phyloP scores from a whole-genome alignment of 2,797 vertebrate genomes.

The Lepilemur septentrionalis region DNA sequence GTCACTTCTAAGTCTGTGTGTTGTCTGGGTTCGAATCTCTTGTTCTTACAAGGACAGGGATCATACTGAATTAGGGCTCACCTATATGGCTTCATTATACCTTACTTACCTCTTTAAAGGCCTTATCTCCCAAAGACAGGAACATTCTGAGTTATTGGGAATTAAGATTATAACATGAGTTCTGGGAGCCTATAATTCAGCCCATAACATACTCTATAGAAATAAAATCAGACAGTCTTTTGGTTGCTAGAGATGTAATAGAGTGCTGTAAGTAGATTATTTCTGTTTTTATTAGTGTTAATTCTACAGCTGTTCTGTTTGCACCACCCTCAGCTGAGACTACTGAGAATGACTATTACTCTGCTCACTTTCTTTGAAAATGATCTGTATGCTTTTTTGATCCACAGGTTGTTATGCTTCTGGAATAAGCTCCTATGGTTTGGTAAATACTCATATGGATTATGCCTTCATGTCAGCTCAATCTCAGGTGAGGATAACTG shows the following conservation, averaged over 20 bases:
- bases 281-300: neutral
- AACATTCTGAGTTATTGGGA: neutral
- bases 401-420: neutral
- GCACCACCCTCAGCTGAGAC: neutral
- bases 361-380: neutral
- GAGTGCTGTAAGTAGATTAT: neutral
- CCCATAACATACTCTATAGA: neutral
- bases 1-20: neutral
- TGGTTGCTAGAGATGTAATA: neutral
- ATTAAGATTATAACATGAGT: neutral
- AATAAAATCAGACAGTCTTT: neutral
- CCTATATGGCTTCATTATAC: neutral
- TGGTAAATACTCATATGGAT: neutral
- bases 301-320: neutral
- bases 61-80: neutral
- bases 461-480: neutral
- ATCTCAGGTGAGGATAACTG: neutral
- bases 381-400: neutral
- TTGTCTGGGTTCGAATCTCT: neutral
- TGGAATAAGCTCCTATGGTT: neutral
- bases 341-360: neutral
- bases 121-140: neutral
- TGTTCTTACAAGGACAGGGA: neutral
- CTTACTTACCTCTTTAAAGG: neutral
- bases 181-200: neutral